Base-by-base conservation (phyloP, 2,113 vertebrate genomes). In the Chlorocebus sabaeus region DNA sequence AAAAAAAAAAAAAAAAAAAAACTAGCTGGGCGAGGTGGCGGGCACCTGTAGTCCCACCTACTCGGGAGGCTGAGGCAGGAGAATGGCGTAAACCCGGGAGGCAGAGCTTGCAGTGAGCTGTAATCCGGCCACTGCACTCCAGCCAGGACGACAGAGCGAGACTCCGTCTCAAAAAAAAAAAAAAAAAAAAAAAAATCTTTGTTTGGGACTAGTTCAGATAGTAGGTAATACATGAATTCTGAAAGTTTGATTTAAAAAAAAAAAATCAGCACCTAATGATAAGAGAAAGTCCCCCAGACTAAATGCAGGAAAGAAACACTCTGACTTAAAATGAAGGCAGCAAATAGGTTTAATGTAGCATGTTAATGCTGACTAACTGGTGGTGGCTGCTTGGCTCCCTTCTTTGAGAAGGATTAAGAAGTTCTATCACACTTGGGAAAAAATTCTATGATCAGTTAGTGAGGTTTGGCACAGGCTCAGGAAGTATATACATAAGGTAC, bases 331-430 rank as follows among this genome's bases (percentile, higher is more conserved):
- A 68, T 1, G 20, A 95, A 98, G 32, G 86, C 30, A 93, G 82
- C 91, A 80, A 79, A 92, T 17, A 86, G 92, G 79, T 83, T 97
- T 94, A 86, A 89, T 59, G 59, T 79, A 95, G 91, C 82, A 89
- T 12, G 27, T 0, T 3, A 43, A 52, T 61, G 43, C 23, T 52
- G 55, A 59, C 40, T 97, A 93, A 84, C 27, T 35, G n/a, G 45
- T 52, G 52, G 43, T 38, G 38, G 78, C 75, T 90, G 16, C 68
- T 76, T 43, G 89, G 38, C 52, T 93, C 59, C 27, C 17, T 93
- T 50, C 91, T 91, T 80, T 16, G 38, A 68, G 83, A 48, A 76
- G 64, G 52, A 93, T 86, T 48, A 89, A 72, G 82, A 83, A 96
- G 86, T 23, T 13, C 43, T 22, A 32, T 55, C 20, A 80, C 72